Percentiles rank a stretch among this genome's conserved stretches.
phyloP scores from a whole-genome alignment of 2,888 invertebrate genomes.

The Noctua fimbriata region DNA sequence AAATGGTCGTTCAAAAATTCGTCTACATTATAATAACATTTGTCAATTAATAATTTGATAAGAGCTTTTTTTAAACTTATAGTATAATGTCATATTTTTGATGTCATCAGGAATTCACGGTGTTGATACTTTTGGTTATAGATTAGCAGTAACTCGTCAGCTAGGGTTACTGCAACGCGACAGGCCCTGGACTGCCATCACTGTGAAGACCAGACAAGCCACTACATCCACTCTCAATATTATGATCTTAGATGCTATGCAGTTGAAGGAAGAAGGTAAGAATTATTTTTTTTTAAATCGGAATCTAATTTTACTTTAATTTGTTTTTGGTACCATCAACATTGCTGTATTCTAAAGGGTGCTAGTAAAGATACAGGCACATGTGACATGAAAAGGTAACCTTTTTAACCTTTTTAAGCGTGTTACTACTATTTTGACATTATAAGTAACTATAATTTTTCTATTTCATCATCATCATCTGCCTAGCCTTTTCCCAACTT shows the following conservation, averaged over 20 bases:
- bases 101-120: too few species aligned
- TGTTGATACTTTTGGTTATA: constrained; percentile 43
- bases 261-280: constrained; percentile 89
- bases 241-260: constrained; percentile 89
- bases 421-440: too few species aligned
- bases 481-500: too few species aligned
- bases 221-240: constrained; percentile 91
- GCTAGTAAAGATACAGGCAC: background rate
- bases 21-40: too few species aligned
- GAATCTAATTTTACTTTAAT: background rate
- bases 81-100: too few species aligned
- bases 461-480: too few species aligned
- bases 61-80: too few species aligned
- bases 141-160: constrained; percentile 86
- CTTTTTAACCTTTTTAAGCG: background rate
- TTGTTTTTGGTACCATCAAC: background rate
- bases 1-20: too few species aligned
- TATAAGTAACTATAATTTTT: too few species aligned
- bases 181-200: constrained; percentile 91
- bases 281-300: background rate
- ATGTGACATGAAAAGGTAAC: background rate
- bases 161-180: constrained; percentile 90
- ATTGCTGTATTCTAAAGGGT: background rate
- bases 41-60: too few species aligned
- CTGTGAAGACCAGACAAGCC: constrained; percentile 92